These are phyloP conservation scores for Reticulitermes speratus DNA, from an alignment of 1,140 invertebrate genomes.

Conservation along the genomic window DNA sequence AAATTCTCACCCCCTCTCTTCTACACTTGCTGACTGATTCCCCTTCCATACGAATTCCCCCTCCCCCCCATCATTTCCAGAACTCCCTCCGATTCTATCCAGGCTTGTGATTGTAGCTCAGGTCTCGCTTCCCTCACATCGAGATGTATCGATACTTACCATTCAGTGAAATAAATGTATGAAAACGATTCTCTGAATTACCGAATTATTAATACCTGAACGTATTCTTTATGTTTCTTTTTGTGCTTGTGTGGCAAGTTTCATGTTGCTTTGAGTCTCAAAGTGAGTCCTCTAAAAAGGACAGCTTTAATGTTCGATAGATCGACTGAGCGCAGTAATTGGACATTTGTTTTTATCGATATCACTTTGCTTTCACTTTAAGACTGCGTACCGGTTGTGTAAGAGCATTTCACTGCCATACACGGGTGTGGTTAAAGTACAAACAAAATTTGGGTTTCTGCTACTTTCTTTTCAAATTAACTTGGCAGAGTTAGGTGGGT, in stretches of 20 bases:
- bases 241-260: neutral
- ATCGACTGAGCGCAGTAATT: too few relatives aligned
- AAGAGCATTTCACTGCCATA: too few relatives aligned
- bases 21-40: neutral
- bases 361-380: too few relatives aligned
- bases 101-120: neutral
- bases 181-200: neutral
- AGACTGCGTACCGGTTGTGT: too few relatives aligned
- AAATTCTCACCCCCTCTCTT: neutral
- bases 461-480: too few relatives aligned
- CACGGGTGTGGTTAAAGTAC: too few relatives aligned
- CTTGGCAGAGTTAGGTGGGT: too few relatives aligned
- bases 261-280: neutral
- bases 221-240: neutral
- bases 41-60: neutral
- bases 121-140: neutral
- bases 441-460: too few relatives aligned
- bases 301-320: too few relatives aligned
- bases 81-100: neutral
- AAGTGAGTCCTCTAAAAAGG: too few relatives aligned
- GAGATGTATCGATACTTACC: constrained; percentile 6
- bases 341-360: too few relatives aligned
- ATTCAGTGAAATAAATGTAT: neutral
- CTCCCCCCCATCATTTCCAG: neutral
- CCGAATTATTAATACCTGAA: neutral